Evolutionary conservation across 2,113 vertebrate genomes (phyloP).

Genomic region (Laterallus jamaicensis): DNA sequence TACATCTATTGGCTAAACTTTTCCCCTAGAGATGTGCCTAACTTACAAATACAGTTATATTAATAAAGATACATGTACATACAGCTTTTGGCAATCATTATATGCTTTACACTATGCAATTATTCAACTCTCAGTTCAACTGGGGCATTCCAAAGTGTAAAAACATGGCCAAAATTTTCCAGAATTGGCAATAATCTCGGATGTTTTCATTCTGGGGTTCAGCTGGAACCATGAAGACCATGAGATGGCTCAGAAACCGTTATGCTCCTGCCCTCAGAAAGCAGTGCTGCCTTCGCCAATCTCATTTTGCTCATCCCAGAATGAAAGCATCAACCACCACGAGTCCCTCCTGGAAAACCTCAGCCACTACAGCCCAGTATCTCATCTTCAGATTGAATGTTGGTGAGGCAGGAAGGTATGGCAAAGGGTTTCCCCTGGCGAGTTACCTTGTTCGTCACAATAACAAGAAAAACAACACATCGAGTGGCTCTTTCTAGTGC

Average conservation of each 20-base stretch:
- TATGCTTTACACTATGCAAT: not conserved
- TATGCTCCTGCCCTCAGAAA: not conserved
- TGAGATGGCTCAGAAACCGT: rapidly evolving
- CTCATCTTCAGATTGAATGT: not conserved
- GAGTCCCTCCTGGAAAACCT: not conserved
- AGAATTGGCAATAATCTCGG: not conserved
- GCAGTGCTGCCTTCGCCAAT: not conserved
- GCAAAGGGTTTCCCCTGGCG: slow-evolving; percentile 9
- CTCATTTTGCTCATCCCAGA: not conserved
- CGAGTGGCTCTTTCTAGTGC: not conserved
- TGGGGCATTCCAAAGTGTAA: slow-evolving; percentile 5
- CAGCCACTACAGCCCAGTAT: not conserved
- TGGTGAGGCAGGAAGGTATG: slow-evolving; percentile 28
- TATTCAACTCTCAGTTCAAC: not conserved
- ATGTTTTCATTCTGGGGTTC: slow-evolving; percentile 7
- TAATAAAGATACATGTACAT: slow-evolving; percentile 13
- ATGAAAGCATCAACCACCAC: not conserved
- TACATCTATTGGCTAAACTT: slow-evolving; percentile 25
- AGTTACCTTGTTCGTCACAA: slow-evolving; percentile 28
- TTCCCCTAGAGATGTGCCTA: not conserved
- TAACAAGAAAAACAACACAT: slow-evolving; percentile 8
- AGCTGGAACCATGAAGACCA: not conserved
- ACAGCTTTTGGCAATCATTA: not conserved
- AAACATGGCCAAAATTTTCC: not conserved
- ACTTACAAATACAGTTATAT: slow-evolving; percentile 36